Percentiles rank a stretch among this genome's conserved stretches.
Conservation (phyloP, 2,113 vertebrate genomes). For the Charina bottae region DNA sequence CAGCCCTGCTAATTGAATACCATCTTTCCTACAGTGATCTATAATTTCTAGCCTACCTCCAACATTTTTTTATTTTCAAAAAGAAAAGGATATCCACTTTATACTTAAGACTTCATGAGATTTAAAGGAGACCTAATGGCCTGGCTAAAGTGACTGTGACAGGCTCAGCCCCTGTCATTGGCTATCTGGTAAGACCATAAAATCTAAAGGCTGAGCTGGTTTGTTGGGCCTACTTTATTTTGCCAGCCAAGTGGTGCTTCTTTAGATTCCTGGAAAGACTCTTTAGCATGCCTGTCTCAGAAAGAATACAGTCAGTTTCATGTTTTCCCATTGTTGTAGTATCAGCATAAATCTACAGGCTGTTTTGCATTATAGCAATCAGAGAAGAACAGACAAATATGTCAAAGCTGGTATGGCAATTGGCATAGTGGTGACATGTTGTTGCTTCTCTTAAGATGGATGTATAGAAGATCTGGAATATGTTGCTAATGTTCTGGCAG, state of each 20-base stretch:
- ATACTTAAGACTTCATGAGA: not conserved
- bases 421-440: constrained; percentile 69
- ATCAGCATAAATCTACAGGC: constrained; percentile 79
- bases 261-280: constrained; percentile 74
- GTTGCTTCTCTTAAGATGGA: constrained; percentile 62
- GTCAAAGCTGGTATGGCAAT: constrained; percentile 66
- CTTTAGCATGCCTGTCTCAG: constrained; percentile 63
- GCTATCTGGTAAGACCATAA: constrained; percentile 36
- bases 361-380: constrained; percentile 69
- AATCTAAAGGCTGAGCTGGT: constrained; percentile 53
- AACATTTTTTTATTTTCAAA: not conserved
- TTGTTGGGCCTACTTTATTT: constrained; percentile 72
- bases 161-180: not conserved
- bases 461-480: constrained; percentile 66
- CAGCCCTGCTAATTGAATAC: not conserved
- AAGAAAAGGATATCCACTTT: not conserved
- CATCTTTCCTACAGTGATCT: not conserved
- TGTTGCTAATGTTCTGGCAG: constrained; percentile 67
- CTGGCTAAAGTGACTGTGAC: accelerated
- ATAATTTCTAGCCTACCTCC: not conserved
- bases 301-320: constrained; percentile 66
- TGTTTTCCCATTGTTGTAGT: constrained; percentile 72
- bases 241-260: constrained; percentile 73
- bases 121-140: constrained; percentile 1
- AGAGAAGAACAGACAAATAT: constrained; percentile 59